Conservation (phyloP, 1,140 invertebrate genomes). For the Philaenus spumarius region DNA sequence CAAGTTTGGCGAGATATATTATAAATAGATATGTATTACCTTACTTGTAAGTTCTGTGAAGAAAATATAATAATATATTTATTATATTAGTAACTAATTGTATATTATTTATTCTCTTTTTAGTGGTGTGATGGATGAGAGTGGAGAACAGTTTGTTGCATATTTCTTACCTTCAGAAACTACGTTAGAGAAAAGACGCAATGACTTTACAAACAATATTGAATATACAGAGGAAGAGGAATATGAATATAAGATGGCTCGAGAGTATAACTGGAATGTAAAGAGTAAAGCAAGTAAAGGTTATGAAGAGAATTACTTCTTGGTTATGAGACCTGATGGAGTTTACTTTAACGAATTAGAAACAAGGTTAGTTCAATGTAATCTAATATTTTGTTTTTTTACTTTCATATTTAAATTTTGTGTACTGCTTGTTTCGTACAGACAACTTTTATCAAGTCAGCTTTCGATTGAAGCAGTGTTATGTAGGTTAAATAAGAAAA, state of each 20-base stretch:
- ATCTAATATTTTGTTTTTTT: neutral
- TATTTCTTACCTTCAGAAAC: slow-evolving; percentile 95
- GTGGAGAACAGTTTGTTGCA: slow-evolving; percentile 96
- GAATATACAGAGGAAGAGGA: slow-evolving; percentile 88
- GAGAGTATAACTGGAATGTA: slow-evolving; percentile 98
- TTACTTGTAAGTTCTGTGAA: neutral
- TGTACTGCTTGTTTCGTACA: too few species aligned
- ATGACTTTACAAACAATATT: slow-evolving; percentile 67
- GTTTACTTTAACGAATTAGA: slow-evolving; percentile 97
- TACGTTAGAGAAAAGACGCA: slow-evolving; percentile 78
- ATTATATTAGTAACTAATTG: neutral
- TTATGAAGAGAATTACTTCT: slow-evolving; percentile 98
- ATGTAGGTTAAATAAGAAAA: too few species aligned
- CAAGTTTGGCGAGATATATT: too few species aligned
- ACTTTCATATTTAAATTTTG: neutral
- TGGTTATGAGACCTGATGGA: slow-evolving; percentile 83
- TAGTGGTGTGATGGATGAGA: slow-evolving; percentile 95
- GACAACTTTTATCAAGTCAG: too few species aligned
- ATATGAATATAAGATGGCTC: slow-evolving; percentile 92
- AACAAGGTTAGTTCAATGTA: slow-evolving; percentile 52
- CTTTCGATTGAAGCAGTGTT: too few species aligned
- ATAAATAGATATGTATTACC: too few species aligned
- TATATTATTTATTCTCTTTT: slow-evolving; percentile 31
- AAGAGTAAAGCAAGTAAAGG: slow-evolving; percentile 97
- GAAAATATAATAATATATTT: neutral